Percentiles rank a stretch among this genome's conserved stretches.
phyloP scores from a whole-genome alignment of 2,888 invertebrate species.

The Polylopha cassiicola region DNA sequence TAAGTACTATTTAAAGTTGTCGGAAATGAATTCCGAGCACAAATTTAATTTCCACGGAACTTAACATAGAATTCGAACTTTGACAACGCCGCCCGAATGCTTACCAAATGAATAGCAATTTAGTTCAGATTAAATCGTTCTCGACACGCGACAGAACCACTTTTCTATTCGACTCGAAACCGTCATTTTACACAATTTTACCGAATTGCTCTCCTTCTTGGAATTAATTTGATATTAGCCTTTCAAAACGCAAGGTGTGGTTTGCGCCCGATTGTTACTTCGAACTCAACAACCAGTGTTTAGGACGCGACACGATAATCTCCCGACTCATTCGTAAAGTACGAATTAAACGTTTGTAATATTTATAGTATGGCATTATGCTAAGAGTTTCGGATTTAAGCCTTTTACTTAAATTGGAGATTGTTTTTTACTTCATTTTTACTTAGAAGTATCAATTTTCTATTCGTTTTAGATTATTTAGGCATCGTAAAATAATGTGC shows the following conservation, averaged over 20 bases:
- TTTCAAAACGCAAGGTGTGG: slow-evolving; percentile 76
- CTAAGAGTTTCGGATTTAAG: slow-evolving; percentile 5
- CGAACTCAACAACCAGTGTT: slow-evolving; percentile 66
- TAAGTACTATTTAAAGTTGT: not conserved
- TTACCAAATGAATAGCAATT: slow-evolving; percentile 76
- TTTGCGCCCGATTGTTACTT: slow-evolving; percentile 67
- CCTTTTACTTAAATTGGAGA: not conserved
- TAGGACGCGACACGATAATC: slow-evolving; percentile 61
- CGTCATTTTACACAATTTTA: slow-evolving; percentile 77
- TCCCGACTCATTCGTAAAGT: slow-evolving; percentile 40
- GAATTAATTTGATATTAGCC: slow-evolving; percentile 77
- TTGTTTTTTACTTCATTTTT: no score
- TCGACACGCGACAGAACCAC: slow-evolving; percentile 75
- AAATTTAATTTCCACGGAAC: slow-evolving; percentile 34
- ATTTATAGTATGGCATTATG: slow-evolving; percentile 13
- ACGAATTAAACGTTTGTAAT: slow-evolving; percentile 22
- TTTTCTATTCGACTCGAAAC: slow-evolving; percentile 74
- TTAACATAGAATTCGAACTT: slow-evolving; percentile 53
- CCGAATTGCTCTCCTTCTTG: slow-evolving; percentile 73
- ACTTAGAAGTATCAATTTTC: no score
- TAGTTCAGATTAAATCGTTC: slow-evolving; percentile 74
- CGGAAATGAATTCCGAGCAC: slow-evolving; percentile 25
- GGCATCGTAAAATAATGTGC: no score
- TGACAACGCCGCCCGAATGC: slow-evolving; percentile 67
- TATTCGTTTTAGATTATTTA: no score